These are phyloP conservation scores for Drosophila teissieri DNA, from an alignment of 1,140 invertebrate genomes.

Conservation along the genomic window DNA sequence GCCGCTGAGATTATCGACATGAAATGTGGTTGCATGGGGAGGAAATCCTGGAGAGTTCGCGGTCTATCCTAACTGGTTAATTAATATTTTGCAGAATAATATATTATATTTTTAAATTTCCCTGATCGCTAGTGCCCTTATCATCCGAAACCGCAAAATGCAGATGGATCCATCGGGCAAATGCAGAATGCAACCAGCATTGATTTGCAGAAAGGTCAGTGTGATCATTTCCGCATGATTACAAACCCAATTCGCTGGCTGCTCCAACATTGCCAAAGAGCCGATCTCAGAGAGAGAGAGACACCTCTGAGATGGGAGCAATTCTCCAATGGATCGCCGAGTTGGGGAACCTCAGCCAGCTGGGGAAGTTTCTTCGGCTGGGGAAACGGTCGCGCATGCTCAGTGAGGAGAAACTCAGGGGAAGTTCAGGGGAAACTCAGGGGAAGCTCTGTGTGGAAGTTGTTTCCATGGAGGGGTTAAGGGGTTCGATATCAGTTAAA, in stretches of 20 bases:
- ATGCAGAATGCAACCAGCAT: slow-evolving; percentile 12
- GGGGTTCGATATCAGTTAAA: not conserved
- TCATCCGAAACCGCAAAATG: too few relatives aligned
- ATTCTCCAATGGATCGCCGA: slow-evolving; percentile 56
- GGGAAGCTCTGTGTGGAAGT: slow-evolving; percentile 38
- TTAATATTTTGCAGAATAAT: too few relatives aligned
- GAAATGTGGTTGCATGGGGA: slow-evolving; percentile 9
- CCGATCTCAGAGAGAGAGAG: slow-evolving; percentile 7
- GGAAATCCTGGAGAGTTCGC: not conserved
- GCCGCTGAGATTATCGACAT: slow-evolving; percentile 31
- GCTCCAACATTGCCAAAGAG: slow-evolving; percentile 28
- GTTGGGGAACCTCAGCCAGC: slow-evolving; percentile 1
- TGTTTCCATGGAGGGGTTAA: slow-evolving; percentile 45
- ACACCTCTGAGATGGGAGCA: slow-evolving; percentile 10
- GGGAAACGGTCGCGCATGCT: slow-evolving; percentile 43
- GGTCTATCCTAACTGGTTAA: not conserved
- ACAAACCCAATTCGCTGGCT: slow-evolving; percentile 68
- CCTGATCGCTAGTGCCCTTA: too few relatives aligned
- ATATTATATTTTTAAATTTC: too few relatives aligned
- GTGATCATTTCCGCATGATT: slow-evolving; percentile 84
- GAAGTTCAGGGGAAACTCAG: slow-evolving; percentile 20
- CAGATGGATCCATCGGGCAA: not conserved
- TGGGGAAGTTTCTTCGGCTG: slow-evolving; percentile 9
- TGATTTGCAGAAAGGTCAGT: slow-evolving; percentile 76
- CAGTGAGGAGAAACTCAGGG: slow-evolving; percentile 51